Evolutionary conservation across 1,140 invertebrate species (phyloP), one percentile per base, ranked within the genome.

Genomic region (Argopecten irradians): DNA sequence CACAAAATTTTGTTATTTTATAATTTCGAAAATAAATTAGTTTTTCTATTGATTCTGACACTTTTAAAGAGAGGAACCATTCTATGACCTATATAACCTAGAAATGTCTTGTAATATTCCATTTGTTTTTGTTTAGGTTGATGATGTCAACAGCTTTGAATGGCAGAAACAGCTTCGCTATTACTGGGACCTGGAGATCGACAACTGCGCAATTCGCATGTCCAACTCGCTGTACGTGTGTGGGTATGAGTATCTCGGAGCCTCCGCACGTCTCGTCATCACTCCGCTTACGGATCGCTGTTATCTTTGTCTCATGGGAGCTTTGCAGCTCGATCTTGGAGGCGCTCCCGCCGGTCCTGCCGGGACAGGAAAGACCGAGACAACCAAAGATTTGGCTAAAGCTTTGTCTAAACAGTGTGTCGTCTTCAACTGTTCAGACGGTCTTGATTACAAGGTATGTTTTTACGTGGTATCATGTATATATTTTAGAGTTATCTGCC

Each of bases 391-490:
- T 96, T 96, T 98, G 88, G 98, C 98, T 3, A 98, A 98, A 95
- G 97, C 97, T 0, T 93, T 98, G 82, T 98, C 98, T 1, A 97
- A 98, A 90, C 98, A 98, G 91, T 98, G 98, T 94, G 97, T 98
- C 0, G 98, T 98, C 0, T 98, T 98, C 93, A 98, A 98, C 94
- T 98, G 98, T 93, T 98, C 98, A 0, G 98, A 98, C 95, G 98
- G 97, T 1, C 95, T 98, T 0, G 98, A 98, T 93, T 98, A 97
- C 92, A 98, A 97, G 95, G 97, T 97, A 90, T 97, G 97, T 96
- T 32, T 22, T 88, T 46, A 0, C 5, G 32, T 32, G 19, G 39
- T n/a, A n/a, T n/a, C n/a, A n/a, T n/a, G n/a, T n/a, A n/a, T n/a
- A n/a, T n/a, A n/a, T 55, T 90, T 14, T 55, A 34, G 28, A 84